Base-by-base conservation (phyloP, 2,113 vertebrate genomes). In the Thalassoma bifasciatum region DNA sequence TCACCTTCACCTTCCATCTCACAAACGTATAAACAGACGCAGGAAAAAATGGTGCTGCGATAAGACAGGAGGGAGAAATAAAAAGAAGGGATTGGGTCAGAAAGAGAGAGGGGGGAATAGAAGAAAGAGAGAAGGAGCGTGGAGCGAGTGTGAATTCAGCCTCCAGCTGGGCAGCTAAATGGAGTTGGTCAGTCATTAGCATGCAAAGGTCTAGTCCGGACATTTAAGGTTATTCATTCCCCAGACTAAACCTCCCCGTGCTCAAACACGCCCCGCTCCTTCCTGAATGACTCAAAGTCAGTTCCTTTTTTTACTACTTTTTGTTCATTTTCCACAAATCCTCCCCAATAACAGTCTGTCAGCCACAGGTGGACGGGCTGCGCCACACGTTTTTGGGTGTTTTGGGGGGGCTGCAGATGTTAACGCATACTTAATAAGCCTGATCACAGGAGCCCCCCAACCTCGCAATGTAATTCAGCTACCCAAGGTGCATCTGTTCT, bases 171-270 rank as follows among this genome's bases (percentile, higher is more conserved):
- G 76, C 51, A 67, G 59, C 83, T 73, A 59, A 88, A 86, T 68
- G 73, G 84, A 87, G 80, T 67, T 40, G 84, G 69, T 79, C 75
- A 21, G 65, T 91, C 91, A 94, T 93, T 93, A 91, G 85, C 88
- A 92, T 93, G 86, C 90, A 80, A 42, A 60, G 75, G 79, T 90
- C 75, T 79, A 23, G 57, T 71, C 78, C 65, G 72, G 81, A 91
- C 83, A 86, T 92, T 90, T 92, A 90, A 91, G 90, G 89, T 91
- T 91, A 91, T 89, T 84, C 74, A 79, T 83, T 89, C 90, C 90
- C 83, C 40, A 8, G 87, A 83, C 85, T 77, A 74, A 65, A 75
- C 88, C 72, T 74, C 59, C 54, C 53, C n/a, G 57, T 17, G 26
- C 77, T 62, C 38, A 65, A 83, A 77, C 44, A 79, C 4, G 2